Evolutionary conservation across 2,113 vertebrate species (phyloP), one percentile per base, ranked within the genome.

Genomic region (Nibea albiflora): DNA sequence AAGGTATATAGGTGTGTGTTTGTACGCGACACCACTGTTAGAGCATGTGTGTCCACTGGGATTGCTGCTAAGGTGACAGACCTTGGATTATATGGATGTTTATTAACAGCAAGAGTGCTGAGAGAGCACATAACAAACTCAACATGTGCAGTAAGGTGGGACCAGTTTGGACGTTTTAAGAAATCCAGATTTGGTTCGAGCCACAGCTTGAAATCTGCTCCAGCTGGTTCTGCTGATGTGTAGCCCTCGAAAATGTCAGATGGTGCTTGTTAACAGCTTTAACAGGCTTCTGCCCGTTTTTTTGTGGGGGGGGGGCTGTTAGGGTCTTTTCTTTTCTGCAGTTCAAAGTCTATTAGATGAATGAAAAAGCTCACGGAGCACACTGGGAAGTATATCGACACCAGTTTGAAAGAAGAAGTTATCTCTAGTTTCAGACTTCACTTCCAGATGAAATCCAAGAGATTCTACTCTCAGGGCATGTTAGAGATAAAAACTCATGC

Each of bases 141-240:
- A 24, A 53, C 31, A 28, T 44, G 52, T 31, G 12, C 44, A 74
- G 39, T 22, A 54, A 80, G 8, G 35, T 39, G 35, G 35, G 35
- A 39, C 35, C 35, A 39, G 35, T 39, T 39, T 39, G 35, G 35
- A 39, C 8, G 7, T 39, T 39, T 39, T 39, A 39, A 39, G 35
- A 39, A 39, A 9, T 39, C 35, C 5, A 39, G 35, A 39, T 39
- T 39, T 39, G 35, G 8, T 39, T 39, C 1, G 35, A 39, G 35
- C 8, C 35, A 7, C 35, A 39, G 35, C 8, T 39, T 39, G 35
- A 39, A 39, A 72, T 79, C 49, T 65, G 81, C 76, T 70, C 72
- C 78, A 65, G 75, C 63, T 60, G 81, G 84, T 86, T 81, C 31
- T 52, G 58, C 67, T 11, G 67, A 65, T 60, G 78, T 44, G 10